phyloP scores from a whole-genome alignment of 2,797 vertebrate species.

The Mus caroli region DNA sequence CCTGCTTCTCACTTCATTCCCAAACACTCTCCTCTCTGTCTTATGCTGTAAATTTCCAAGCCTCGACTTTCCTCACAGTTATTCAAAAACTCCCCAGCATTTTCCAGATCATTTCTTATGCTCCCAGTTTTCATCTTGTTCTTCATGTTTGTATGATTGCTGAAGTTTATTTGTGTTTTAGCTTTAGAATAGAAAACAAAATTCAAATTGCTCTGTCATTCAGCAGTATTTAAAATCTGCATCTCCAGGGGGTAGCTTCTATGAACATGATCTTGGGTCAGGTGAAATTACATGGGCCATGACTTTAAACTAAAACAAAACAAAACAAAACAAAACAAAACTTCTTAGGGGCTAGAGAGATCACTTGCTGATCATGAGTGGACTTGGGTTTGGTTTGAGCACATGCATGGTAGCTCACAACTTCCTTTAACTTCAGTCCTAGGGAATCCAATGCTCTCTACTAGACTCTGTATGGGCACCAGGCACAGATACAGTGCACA shows the following conservation, averaged over 20 bases:
- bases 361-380: background rate
- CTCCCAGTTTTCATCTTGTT: background rate
- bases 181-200: background rate
- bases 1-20: background rate
- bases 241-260: background rate
- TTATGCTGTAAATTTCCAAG: background rate
- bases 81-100: background rate
- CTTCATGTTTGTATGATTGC: background rate
- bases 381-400: background rate
- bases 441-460: background rate
- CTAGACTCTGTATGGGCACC: background rate
- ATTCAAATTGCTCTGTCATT: background rate
- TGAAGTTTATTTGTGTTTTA: background rate
- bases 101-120: background rate
- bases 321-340: background rate
- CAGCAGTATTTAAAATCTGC: background rate
- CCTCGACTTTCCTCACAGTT: background rate
- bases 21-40: background rate
- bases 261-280: background rate
- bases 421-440: background rate
- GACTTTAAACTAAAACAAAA: background rate
- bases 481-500: background rate
- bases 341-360: background rate
- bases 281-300: background rate
- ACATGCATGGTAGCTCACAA: background rate